Evolutionary conservation across 2,888 invertebrate species (phyloP).

Genomic region (Eilema depressum): DNA sequence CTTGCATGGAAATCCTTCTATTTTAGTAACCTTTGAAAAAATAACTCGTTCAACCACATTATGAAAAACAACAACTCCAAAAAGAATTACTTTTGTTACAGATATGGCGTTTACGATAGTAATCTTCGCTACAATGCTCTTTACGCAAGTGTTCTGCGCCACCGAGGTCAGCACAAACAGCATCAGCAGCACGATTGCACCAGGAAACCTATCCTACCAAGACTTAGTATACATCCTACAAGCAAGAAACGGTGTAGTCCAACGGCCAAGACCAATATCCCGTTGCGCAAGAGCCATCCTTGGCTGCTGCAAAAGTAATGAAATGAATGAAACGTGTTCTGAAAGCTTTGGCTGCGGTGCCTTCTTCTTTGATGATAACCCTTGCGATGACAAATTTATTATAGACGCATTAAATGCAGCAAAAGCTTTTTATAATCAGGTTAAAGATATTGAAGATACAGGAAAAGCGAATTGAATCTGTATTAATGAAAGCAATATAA

Average conservation of each 20-base stretch:
- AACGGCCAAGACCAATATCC: conserved; percentile 71
- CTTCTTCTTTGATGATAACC: conserved; percentile 91
- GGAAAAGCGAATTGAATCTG: conserved; percentile 16
- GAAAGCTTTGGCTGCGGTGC: conserved; percentile 91
- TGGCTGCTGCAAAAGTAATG: conserved; percentile 89
- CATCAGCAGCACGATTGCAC: conserved; percentile 70
- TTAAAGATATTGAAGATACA: conserved; percentile 27
- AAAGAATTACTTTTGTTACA: conserved; percentile 55
- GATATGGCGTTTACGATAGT: conserved; percentile 57
- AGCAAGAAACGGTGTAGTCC: conserved; percentile 57
- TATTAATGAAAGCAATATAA: conserved; percentile 23
- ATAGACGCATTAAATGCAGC: conserved; percentile 86
- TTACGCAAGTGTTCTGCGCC: conserved; percentile 56
- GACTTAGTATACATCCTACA: conserved; percentile 71
- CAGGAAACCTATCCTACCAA: conserved; percentile 63
- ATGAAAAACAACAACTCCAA: conserved; percentile 13
- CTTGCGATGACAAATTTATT: conserved; percentile 89
- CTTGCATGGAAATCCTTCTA: too few relatives aligned
- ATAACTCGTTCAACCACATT: background rate
- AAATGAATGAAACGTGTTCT: conserved; percentile 88
- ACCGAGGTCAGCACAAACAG: conserved; percentile 52
- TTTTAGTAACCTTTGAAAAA: too few relatives aligned
- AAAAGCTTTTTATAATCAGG: conserved; percentile 71
- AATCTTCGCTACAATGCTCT: conserved; percentile 53
- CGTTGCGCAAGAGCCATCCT: conserved; percentile 92